Percentiles rank a stretch among this genome's conserved stretches.
Conservation (phyloP, 2,888 invertebrate species). For the Bibio marci region DNA sequence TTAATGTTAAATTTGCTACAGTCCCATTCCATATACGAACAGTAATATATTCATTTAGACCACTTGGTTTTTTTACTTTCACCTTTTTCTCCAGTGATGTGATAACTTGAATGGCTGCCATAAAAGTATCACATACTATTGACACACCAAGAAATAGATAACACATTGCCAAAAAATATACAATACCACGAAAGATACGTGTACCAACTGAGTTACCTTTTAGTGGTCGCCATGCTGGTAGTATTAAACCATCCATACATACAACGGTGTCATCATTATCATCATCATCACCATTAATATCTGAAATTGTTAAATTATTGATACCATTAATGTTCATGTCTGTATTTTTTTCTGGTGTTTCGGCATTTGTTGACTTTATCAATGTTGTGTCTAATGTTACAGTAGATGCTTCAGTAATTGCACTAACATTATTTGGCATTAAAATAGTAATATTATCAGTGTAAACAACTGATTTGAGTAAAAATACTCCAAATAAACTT, state of each 20-base stretch:
- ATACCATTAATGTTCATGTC: too few species aligned
- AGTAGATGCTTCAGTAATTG: too few species aligned
- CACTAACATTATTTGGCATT: too few species aligned
- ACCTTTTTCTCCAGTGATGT: slow-evolving; percentile 95
- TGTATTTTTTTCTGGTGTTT: too few species aligned
- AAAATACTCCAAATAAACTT: too few species aligned
- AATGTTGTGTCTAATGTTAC: too few species aligned
- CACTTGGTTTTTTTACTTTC: slow-evolving; percentile 73
- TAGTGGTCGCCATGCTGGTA: slow-evolving; percentile 80
- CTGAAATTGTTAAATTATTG: too few species aligned
- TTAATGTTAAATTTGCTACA: slow-evolving; percentile 93
- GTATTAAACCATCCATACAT: slow-evolving; percentile 71
- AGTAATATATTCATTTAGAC: slow-evolving; percentile 71
- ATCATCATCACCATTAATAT: too few species aligned
- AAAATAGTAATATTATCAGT: too few species aligned
- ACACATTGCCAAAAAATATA: slow-evolving; percentile 76
- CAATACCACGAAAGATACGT: slow-evolving; percentile 65
- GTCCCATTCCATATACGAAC: slow-evolving; percentile 99
- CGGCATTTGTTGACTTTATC: too few species aligned
- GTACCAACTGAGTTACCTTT: slow-evolving; percentile 58
- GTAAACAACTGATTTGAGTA: too few species aligned
- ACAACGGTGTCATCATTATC: slow-evolving; percentile 11
- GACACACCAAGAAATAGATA: slow-evolving; percentile 98
- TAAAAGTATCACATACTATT: slow-evolving; percentile 96
- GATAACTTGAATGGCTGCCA: slow-evolving; percentile 98